phyloP scores from a whole-genome alignment of 1,140 invertebrate genomes.

The Procambarus clarkii region DNA sequence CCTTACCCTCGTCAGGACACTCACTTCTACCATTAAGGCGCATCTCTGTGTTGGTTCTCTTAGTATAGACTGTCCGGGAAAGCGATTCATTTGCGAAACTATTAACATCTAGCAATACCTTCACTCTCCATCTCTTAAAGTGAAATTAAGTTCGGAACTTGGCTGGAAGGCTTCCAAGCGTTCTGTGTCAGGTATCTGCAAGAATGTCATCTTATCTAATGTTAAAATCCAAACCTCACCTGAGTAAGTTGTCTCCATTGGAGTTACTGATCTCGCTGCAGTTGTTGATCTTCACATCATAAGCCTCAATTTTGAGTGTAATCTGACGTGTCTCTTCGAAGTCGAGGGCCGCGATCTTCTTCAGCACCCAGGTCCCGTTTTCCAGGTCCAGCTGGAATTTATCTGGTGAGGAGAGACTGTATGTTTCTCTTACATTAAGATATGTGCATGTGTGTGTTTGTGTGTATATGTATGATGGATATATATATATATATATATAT shows the following conservation, averaged over 20 bases:
- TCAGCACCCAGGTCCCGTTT: not conserved
- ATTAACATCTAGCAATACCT: not conserved
- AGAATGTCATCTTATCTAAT: no score
- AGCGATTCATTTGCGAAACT: not conserved
- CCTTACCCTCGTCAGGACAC: no score
- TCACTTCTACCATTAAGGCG: no score
- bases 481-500: no score
- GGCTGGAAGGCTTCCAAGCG: no score
- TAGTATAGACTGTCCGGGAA: no score
- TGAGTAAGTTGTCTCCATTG: not conserved
- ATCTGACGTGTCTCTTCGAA: conserved; percentile 13
- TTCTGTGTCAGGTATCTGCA: no score
- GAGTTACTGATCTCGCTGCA: not conserved
- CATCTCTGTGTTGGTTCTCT: no score
- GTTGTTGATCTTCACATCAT: not conserved
- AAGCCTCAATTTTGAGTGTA: not conserved
- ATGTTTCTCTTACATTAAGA: not conserved
- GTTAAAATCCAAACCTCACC: not conserved
- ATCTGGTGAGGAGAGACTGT: not conserved
- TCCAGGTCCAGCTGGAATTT: not conserved
- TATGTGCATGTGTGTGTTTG: not conserved
- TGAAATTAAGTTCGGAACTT: no score
- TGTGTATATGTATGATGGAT: not conserved
- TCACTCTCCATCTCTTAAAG: no score
- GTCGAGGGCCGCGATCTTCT: not conserved